phyloP scores from a whole-genome alignment of 2,797 vertebrate genomes.

The Tauraco hartlaubi region DNA sequence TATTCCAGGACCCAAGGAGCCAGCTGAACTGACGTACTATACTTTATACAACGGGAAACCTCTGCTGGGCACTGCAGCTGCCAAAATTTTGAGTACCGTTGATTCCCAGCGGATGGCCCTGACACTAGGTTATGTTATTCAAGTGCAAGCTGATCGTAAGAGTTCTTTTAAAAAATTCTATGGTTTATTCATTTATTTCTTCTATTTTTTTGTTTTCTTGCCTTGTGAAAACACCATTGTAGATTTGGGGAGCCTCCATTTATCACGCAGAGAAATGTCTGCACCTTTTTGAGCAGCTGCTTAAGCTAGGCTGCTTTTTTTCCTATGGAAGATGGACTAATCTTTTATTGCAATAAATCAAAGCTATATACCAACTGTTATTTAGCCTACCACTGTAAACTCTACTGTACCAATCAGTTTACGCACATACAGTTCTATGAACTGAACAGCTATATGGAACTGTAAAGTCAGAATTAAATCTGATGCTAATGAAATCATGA shows the following conservation, averaged over 20 bases:
- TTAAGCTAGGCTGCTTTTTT: neutral
- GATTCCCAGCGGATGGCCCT: conserved; percentile 97
- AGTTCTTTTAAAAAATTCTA: neutral
- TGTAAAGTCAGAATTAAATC: neutral
- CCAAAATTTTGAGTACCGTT: conserved; percentile 95
- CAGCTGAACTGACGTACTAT: conserved; percentile 95
- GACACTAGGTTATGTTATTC: conserved; percentile 95
- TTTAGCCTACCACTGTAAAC: neutral
- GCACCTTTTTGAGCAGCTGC: neutral
- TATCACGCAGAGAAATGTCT: neutral
- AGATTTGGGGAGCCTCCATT: neutral
- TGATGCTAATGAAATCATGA: neutral
- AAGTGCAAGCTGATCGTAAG: conserved; percentile 98
- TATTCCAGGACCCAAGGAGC: conserved; percentile 90
- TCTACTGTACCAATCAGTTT: neutral
- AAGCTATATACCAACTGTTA: neutral
- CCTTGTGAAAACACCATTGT: neutral
- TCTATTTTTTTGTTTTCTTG: neutral
- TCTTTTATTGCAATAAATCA: neutral
- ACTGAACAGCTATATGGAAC: neutral
- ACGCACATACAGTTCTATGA: neutral
- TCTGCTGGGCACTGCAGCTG: conserved; percentile 90
- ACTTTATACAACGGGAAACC: conserved; percentile 89
- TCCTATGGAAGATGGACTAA: neutral
- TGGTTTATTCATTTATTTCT: neutral